Conservation (phyloP, 2,113 vertebrate genomes). For the Hippocampus mohnikei region DNA sequence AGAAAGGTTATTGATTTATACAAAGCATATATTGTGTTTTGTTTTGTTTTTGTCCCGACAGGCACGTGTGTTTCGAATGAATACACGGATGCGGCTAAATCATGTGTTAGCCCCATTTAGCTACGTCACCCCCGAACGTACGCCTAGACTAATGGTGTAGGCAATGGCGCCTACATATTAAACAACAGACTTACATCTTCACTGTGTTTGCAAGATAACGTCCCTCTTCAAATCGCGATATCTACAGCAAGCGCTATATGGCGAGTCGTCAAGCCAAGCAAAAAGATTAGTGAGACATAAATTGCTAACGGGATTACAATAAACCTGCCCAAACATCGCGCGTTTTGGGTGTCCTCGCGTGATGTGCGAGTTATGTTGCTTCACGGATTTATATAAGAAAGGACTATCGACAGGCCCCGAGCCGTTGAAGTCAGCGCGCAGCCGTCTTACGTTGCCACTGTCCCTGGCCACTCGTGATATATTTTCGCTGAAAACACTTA, state of each 20-base stretch:
- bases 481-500: too few relatives aligned
- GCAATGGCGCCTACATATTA: neutral
- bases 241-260: neutral
- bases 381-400: too few relatives aligned
- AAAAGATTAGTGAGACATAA: slow-evolving; percentile 33
- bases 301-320: slow-evolving; percentile 30
- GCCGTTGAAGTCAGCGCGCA: too few relatives aligned
- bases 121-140: slow-evolving; percentile 9
- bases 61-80: neutral
- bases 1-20: neutral
- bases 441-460: too few relatives aligned
- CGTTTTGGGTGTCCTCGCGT: slow-evolving; percentile 21
- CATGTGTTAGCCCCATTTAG: slow-evolving; percentile 47
- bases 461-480: too few relatives aligned
- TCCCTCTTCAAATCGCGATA: slow-evolving; percentile 17
- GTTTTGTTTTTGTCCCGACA: slow-evolving; percentile 1
- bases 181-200: slow-evolving; percentile 61
- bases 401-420: too few relatives aligned
- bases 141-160: neutral
- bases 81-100: slow-evolving; percentile 38
- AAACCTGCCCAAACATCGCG: slow-evolving; percentile 38
- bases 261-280: slow-evolving; percentile 9
- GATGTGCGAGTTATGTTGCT: neutral
- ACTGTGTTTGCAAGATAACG: slow-evolving; percentile 20
- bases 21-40: neutral